These are phyloP conservation scores for Tyria jacobaeae DNA, from an alignment of 2,888 invertebrate genomes.

Conservation along the genomic window DNA sequence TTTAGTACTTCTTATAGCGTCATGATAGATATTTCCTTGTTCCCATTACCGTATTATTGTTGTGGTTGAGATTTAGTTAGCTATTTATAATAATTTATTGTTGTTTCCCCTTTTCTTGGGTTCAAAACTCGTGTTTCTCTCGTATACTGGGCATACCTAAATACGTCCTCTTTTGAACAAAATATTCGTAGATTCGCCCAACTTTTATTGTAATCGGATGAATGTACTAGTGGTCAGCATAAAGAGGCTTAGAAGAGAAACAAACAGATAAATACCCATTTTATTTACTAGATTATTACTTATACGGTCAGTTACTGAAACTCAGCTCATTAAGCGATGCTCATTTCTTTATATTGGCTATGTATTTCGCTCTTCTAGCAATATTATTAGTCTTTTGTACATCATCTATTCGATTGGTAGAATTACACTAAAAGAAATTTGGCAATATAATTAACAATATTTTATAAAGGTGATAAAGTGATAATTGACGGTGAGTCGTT, in stretches of 20 bases:
- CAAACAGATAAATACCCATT: neutral
- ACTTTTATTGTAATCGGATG: neutral
- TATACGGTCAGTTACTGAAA: neutral
- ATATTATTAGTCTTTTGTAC: no score
- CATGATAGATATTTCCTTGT: slow-evolving; percentile 29
- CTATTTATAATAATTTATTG: slow-evolving; percentile 14
- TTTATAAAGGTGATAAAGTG: no score
- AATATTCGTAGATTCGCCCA: neutral
- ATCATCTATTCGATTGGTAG: no score
- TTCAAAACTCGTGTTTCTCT: neutral
- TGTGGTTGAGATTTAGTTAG: slow-evolving; percentile 11
- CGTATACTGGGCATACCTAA: neutral
- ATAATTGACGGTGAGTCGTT: no score
- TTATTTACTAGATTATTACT: neutral
- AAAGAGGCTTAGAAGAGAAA: neutral
- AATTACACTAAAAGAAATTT: no score
- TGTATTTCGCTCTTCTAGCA: no score
- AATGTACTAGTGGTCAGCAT: neutral
- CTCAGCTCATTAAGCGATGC: neutral
- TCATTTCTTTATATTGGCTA: neutral
- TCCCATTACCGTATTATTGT: slow-evolving; percentile 13
- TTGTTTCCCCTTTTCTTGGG: slow-evolving; percentile 13
- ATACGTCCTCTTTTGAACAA: neutral
- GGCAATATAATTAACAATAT: no score
- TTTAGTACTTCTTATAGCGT: slow-evolving; percentile 36